A percentile compares a stretch with the other conserved stretches of the same genome.
Conservation (phyloP, 2,113 vertebrate species). For the Gulo gulo region DNA sequence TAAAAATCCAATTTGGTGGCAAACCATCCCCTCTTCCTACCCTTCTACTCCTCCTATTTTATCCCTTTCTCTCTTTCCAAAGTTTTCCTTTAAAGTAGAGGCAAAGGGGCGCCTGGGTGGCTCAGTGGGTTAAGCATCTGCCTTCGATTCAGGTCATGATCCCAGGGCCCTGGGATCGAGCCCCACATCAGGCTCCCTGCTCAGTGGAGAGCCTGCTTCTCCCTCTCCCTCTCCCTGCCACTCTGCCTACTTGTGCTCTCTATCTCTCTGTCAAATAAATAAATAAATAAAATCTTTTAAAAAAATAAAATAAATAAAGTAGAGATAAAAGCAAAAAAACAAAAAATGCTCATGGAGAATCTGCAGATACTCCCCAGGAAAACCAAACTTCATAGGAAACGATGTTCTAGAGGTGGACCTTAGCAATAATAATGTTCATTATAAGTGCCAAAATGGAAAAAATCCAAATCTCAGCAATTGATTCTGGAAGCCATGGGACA, state of each 20-base stretch:
- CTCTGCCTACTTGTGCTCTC: no score
- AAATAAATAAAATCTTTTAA: no score
- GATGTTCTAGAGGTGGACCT: not conserved
- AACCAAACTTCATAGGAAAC: not conserved
- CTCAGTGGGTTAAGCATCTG: no score
- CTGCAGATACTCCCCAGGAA: not conserved
- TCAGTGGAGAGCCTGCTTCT: no score
- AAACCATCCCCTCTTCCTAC: not conserved
- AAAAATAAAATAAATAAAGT: no score
- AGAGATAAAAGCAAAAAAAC: not conserved
- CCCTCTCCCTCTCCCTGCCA: no score
- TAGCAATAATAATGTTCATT: not conserved
- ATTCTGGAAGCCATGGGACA: not conserved
- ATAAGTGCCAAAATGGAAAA: not conserved
- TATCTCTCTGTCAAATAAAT: no score
- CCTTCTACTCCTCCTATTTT: not conserved
- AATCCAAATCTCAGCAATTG: not conserved
- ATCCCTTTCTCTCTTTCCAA: not conserved
- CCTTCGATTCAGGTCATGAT: no score
- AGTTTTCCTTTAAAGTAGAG: not conserved
- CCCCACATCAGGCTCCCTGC: no score
- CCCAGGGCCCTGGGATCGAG: no score
- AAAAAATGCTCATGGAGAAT: not conserved
- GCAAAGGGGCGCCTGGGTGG: no score
- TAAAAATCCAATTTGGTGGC: not conserved